Evolutionary conservation across 2,888 invertebrate genomes (phyloP).

Genomic region (Trissolcus japonicus): DNA sequence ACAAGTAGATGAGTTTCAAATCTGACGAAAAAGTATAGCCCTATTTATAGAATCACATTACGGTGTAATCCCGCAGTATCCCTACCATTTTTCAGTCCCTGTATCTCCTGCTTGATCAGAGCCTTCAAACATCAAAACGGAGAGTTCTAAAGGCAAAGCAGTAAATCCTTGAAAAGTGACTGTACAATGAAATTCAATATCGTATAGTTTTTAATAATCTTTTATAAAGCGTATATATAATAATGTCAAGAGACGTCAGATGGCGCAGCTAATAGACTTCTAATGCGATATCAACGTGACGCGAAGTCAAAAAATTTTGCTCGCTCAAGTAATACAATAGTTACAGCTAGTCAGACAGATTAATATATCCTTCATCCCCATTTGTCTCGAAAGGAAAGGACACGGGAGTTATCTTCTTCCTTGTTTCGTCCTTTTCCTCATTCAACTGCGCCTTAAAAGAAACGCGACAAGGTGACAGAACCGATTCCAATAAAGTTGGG

Average conservation of each 20-base stretch:
- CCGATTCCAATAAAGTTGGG: conserved; percentile 74
- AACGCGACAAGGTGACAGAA: conserved; percentile 70
- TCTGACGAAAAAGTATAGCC: no score
- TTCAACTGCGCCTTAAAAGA: conserved; percentile 45
- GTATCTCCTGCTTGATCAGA: conserved; percentile 9
- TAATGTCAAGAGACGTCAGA: conserved; percentile 15
- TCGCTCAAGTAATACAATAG: conserved; percentile 54
- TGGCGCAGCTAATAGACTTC: conserved; percentile 54
- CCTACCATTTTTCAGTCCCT: background rate
- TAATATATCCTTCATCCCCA: conserved; percentile 68
- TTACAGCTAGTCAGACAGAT: conserved; percentile 69
- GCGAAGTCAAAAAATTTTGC: conserved; percentile 62
- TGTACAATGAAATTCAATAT: conserved; percentile 23
- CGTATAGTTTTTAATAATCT: conserved; percentile 38
- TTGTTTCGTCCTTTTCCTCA: conserved; percentile 32
- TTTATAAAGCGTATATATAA: background rate
- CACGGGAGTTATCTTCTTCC: conserved; percentile 49
- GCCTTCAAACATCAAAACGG: background rate
- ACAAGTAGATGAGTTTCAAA: no score
- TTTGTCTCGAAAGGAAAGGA: conserved; percentile 60
- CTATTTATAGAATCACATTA: no score
- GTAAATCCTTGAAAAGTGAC: conserved; percentile 26
- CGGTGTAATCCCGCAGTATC: no score
- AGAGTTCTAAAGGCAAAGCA: conserved; percentile 8
- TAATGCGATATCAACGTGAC: conserved; percentile 71